These are phyloP conservation scores for Zonitis immaculata DNA, from an alignment of 2,888 invertebrate species.

Conservation along the genomic window DNA sequence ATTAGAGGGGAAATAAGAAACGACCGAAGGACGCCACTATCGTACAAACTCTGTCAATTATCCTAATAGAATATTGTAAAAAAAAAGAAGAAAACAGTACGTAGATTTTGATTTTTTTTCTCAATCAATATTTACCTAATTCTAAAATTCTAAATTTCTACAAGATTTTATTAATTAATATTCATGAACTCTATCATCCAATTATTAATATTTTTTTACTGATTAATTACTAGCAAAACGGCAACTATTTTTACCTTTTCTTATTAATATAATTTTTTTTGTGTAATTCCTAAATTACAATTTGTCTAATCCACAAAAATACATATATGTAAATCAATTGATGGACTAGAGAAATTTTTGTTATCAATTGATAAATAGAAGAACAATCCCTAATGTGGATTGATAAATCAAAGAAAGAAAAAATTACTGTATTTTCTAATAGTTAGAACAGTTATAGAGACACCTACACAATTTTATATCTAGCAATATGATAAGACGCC, in stretches of 20 bases:
- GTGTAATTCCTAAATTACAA: not conserved
- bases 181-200: not conserved
- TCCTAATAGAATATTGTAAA: too few species aligned
- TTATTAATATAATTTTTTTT: not conserved
- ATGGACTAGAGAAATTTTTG: not conserved
- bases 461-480: conserved; percentile 1
- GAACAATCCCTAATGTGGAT: not conserved
- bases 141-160: not conserved
- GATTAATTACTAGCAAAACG: conserved; percentile 1
- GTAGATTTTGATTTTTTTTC: not conserved
- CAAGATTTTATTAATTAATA: not conserved
- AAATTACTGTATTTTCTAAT: not conserved
- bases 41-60: conserved; percentile 26
- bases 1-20: conserved; percentile 6
- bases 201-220: not conserved
- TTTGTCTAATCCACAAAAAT: too few species aligned
- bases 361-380: not conserved
- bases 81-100: too few species aligned
- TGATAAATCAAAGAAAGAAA: not conserved
- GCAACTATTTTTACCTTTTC: not conserved
- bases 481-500: not conserved
- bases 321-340: too few species aligned
- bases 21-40: conserved; percentile 38
- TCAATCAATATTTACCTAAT: not conserved
- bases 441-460: not conserved